These are phyloP conservation scores for Aleiodes sp. DNA, from an alignment of 1,140 invertebrate species.

Conservation along the genomic window DNA sequence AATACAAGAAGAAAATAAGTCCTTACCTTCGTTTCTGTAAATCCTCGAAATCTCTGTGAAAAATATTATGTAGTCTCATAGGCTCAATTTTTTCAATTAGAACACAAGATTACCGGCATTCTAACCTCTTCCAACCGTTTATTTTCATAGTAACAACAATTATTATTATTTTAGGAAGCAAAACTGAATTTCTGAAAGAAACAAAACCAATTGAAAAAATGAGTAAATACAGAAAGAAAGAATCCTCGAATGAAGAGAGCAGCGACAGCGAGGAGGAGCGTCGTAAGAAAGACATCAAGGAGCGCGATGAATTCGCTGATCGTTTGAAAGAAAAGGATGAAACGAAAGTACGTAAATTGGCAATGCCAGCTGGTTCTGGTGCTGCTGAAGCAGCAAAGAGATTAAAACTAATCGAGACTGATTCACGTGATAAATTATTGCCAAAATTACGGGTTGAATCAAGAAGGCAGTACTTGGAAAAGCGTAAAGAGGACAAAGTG, in stretches of 20 bases:
- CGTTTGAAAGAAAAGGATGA: conserved; percentile 92
- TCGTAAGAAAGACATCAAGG: conserved; percentile 83
- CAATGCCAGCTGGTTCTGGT: conserved; percentile 68
- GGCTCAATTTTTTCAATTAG: no score
- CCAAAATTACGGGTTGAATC: conserved; percentile 91
- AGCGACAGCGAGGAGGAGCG: conserved; percentile 75
- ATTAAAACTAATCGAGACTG: conserved; percentile 82
- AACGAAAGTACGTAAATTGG: conserved; percentile 85
- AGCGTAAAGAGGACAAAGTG: conserved; percentile 96
- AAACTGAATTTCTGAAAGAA: background rate
- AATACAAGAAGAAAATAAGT: no score
- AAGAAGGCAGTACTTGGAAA: conserved; percentile 92
- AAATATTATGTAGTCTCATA: no score
- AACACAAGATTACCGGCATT: no score
- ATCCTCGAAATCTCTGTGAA: no score
- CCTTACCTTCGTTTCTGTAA: no score
- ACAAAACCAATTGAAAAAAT: conserved; percentile 49
- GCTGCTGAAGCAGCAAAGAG: conserved; percentile 87
- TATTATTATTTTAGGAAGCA: no score
- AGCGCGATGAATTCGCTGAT: conserved; percentile 93
- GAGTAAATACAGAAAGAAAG: conserved; percentile 67
- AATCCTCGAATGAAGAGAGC: conserved; percentile 64
- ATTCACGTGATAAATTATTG: conserved; percentile 86
- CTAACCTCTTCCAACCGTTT: no score
- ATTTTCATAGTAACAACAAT: no score